Percentiles rank a stretch among this genome's conserved stretches.
These are phyloP conservation scores for Oreochromis spilurus DNA, from an alignment of 2,113 vertebrate genomes.

Conservation along the genomic window DNA sequence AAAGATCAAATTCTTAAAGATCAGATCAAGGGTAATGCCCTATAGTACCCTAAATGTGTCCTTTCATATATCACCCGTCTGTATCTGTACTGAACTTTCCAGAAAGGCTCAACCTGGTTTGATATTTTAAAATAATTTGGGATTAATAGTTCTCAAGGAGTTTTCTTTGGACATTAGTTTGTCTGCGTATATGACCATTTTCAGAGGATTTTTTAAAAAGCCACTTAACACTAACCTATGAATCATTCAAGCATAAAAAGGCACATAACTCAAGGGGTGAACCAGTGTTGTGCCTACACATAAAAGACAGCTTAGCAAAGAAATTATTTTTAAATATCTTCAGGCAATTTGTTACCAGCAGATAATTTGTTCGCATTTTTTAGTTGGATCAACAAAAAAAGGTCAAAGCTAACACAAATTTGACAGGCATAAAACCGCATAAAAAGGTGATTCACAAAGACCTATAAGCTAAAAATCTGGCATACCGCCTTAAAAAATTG, in stretches of 20 bases:
- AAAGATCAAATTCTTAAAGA: neutral
- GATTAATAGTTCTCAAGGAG: neutral
- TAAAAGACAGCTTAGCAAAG: neutral
- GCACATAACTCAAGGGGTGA: neutral
- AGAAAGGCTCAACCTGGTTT: neutral
- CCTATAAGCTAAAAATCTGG: neutral
- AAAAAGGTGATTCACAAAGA: neutral
- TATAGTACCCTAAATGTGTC: neutral
- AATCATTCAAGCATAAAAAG: neutral
- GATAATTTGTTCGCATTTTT: neutral
- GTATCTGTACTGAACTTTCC: neutral
- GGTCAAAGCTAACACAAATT: neutral
- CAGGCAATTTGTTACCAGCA: neutral
- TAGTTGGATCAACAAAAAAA: neutral
- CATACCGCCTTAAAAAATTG: fast-evolving
- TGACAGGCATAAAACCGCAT: neutral
- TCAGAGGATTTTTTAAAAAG: neutral
- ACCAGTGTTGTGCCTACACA: neutral
- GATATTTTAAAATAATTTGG: neutral
- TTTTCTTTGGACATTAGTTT: neutral
- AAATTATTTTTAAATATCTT: neutral
- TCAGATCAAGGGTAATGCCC: fast-evolving
- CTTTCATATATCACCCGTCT: neutral
- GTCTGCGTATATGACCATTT: neutral
- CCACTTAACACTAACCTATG: neutral